phyloP scores from a whole-genome alignment of 2,113 vertebrate genomes.

The Perognathus longimembris region DNA sequence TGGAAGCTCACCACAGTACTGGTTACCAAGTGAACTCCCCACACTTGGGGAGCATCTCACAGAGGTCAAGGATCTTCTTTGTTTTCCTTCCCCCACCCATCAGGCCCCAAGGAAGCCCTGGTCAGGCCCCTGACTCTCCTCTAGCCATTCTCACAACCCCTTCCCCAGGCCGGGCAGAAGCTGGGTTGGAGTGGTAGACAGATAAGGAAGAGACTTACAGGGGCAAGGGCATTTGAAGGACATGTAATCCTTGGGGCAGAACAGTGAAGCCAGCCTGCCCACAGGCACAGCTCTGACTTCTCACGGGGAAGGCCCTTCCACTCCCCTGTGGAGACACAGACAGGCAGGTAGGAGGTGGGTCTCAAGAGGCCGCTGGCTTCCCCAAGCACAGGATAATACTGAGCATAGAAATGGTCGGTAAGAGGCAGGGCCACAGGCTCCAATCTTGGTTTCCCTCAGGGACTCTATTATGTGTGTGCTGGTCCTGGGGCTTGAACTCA shows the following conservation, averaged over 20 bases:
- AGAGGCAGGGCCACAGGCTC: background rate
- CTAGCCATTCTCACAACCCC: background rate
- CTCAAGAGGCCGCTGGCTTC: background rate
- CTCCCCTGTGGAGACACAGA: constrained; percentile 84
- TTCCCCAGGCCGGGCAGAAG: background rate
- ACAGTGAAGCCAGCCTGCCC: constrained; percentile 88
- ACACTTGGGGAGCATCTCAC: background rate
- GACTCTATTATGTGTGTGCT: too few relatives aligned
- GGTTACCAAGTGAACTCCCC: background rate
- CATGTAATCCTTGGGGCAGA: constrained; percentile 90
- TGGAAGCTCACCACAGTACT: background rate
- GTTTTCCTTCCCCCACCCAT: background rate
- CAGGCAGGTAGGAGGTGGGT: constrained; percentile 50
- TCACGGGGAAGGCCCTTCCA: constrained; percentile 81
- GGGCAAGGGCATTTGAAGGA: constrained; percentile 94
- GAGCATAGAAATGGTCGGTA: background rate
- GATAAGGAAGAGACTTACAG: constrained; percentile 85
- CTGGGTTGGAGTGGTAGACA: background rate
- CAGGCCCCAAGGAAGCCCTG: too few relatives aligned
- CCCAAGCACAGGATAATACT: background rate
- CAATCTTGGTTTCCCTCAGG: too few relatives aligned
- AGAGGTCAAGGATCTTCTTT: background rate
- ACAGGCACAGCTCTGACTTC: constrained; percentile 85
- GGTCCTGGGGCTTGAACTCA: too few relatives aligned
- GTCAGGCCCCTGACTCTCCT: background rate